A percentile compares a stretch with the other conserved stretches of the same genome.
Conservation (phyloP, 1,140 invertebrate genomes). For the Parasteatoda tepidariorum region DNA sequence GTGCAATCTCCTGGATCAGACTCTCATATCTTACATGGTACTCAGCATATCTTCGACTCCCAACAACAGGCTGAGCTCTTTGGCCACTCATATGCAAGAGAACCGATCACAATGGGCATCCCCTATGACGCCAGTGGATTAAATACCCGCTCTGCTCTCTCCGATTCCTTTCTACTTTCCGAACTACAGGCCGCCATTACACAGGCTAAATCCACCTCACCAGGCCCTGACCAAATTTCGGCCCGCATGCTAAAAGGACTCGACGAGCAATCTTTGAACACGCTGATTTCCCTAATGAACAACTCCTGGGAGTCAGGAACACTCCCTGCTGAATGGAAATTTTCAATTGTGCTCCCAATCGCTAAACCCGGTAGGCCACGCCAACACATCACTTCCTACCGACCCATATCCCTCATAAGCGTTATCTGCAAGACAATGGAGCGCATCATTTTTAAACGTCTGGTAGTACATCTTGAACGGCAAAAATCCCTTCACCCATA, state of each 20-base stretch:
- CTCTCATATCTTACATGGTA: background rate
- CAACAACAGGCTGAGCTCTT: background rate
- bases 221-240: background rate
- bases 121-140: background rate
- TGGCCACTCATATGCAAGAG: background rate
- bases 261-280: background rate
- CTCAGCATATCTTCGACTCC: background rate
- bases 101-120: background rate
- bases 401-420: background rate
- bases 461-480: background rate
- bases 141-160: background rate
- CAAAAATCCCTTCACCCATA: too few species aligned
- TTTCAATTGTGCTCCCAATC: background rate
- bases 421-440: background rate
- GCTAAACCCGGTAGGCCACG: background rate
- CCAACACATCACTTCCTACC: background rate
- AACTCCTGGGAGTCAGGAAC: background rate
- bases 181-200: background rate
- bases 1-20: background rate
- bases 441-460: background rate
- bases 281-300: background rate
- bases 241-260: background rate
- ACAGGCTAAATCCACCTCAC: background rate
- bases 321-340: background rate
- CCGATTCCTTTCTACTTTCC: background rate